A percentile compares a stretch with the other conserved stretches of the same genome.
phyloP scores from a whole-genome alignment of 2,113 vertebrate genomes.

The Lethenteron reissneri region DNA sequence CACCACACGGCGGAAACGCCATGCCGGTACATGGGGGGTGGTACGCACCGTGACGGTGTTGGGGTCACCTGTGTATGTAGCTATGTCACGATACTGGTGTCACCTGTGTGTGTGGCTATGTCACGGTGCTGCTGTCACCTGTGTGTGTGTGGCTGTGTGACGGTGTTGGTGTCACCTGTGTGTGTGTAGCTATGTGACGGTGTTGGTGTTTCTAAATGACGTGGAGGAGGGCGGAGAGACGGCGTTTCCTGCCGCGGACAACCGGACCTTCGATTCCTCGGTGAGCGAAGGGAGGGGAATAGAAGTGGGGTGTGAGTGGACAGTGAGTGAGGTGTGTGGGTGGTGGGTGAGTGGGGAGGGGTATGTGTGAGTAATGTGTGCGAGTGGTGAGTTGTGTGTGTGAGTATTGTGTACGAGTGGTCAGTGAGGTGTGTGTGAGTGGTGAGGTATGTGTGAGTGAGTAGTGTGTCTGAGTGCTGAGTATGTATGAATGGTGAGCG shows the following conservation, averaged over 20 bases:
- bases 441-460: too few species aligned
- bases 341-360: too few species aligned
- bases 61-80: not conserved
- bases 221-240: slow-evolving; percentile 63
- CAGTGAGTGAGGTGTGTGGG: too few species aligned
- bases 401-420: too few species aligned
- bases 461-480: too few species aligned
- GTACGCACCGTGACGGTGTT: not conserved
- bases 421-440: too few species aligned
- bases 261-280: slow-evolving; percentile 70
- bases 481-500: too few species aligned
- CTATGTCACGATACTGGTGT: not conserved
- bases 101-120: not conserved
- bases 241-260: slow-evolving; percentile 77
- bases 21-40: slow-evolving; percentile 45
- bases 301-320: too few species aligned
- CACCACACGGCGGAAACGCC: slow-evolving; percentile 53
- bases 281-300: slow-evolving; percentile 17
- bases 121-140: not conserved
- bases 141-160: not conserved
- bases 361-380: too few species aligned
- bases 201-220: slow-evolving; percentile 57
- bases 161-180: not conserved
- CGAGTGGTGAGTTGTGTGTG: too few species aligned
- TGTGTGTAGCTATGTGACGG: too few species aligned